Percentiles rank a stretch among this genome's conserved stretches.
phyloP scores from a whole-genome alignment of 2,113 vertebrate genomes.

The Macaca mulatta region DNA sequence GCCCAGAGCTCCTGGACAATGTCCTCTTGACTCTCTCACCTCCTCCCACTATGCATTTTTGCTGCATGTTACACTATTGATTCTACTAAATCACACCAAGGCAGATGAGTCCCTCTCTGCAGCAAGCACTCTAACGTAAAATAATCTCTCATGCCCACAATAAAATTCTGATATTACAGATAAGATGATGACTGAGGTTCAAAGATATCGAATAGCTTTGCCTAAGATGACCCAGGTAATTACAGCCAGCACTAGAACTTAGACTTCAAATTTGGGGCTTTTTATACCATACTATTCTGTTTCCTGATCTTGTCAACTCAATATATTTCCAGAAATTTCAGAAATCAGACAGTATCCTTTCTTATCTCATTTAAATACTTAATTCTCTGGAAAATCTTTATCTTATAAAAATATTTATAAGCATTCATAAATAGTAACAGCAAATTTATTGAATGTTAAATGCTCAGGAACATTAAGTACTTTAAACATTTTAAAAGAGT shows the following conservation, averaged over 20 bases:
- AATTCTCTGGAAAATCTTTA: background rate
- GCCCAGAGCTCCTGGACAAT: background rate
- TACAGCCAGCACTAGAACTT: background rate
- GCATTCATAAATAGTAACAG: background rate
- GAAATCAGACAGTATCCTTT: background rate
- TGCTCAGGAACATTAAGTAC: conserved; percentile 18
- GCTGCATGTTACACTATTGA: background rate
- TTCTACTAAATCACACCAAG: background rate
- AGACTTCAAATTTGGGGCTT: background rate
- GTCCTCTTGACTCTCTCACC: background rate
- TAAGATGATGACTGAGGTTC: background rate
- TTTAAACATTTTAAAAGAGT: conserved; percentile 68
- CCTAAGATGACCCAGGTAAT: too few species aligned
- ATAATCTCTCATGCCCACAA: background rate
- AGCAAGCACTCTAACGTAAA: background rate
- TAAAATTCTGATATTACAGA: background rate
- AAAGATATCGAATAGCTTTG: background rate
- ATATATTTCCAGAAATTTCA: background rate
- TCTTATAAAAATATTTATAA: background rate
- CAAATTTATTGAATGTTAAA: background rate
- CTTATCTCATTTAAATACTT: background rate
- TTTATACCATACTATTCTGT: background rate
- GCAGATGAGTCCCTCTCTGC: background rate
- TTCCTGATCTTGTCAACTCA: background rate
- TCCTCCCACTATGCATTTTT: background rate